Evolutionary conservation across 2,797 vertebrate genomes (phyloP).

Genomic region (Epinephelus awoara): DNA sequence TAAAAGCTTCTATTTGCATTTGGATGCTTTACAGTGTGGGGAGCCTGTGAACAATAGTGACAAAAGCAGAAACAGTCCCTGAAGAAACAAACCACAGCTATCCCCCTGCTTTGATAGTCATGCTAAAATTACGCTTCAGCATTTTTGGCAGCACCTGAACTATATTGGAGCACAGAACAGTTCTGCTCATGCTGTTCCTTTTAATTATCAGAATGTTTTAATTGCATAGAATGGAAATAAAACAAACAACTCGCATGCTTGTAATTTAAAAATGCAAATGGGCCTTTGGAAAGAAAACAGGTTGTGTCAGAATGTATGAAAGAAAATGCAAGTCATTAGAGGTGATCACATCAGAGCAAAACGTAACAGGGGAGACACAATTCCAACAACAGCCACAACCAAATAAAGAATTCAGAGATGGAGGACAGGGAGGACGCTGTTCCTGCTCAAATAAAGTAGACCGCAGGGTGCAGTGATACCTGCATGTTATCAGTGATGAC

Average conservation of each 20-base stretch:
- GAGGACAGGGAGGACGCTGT: conserved; percentile 17
- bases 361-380: conserved; percentile 14
- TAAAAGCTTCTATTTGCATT: conserved; percentile 4
- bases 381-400: conserved; percentile 15
- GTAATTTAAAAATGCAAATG: conserved; percentile 22
- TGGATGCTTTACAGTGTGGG: neutral
- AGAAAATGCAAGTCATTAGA: conserved; percentile 21
- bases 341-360: conserved; percentile 4
- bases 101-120: conserved; percentile 25
- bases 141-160: conserved; percentile 22
- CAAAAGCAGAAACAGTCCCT: conserved; percentile 8
- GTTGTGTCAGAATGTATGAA: neutral
- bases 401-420: conserved; percentile 25
- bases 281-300: neutral
- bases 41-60: neutral
- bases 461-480: conserved; percentile 26
- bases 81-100: conserved; percentile 17
- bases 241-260: conserved; percentile 22
- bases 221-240: conserved; percentile 16
- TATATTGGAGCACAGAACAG: conserved; percentile 9
- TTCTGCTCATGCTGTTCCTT: conserved; percentile 24
- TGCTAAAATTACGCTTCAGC: conserved; percentile 11
- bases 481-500: conserved; percentile 40
- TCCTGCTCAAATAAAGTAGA: conserved; percentile 33
- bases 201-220: conserved; percentile 39